Conservation (phyloP, 2,113 vertebrate species). For the human (Homo sapiens) region GRCh38 chr5:88490001-88490500, state of each 20-base stretch:
- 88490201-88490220: background rate
- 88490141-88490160: background rate
- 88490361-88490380: background rate
- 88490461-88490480: background rate
- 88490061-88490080: background rate
- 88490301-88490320: background rate
- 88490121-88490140: background rate
- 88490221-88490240: background rate
- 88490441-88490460: background rate
- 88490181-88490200: background rate
- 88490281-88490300: background rate
- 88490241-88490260: background rate
- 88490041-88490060: background rate
- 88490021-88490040: constrained; percentile 10
- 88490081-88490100: background rate
- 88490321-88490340: background rate
- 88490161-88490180: background rate
- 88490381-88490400: background rate
- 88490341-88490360: constrained; percentile 17
- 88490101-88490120: background rate
- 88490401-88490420: background rate
- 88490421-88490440: background rate
- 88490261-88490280: background rate
- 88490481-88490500: background rate
- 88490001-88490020: constrained; percentile 20